Conservation (phyloP, 2,797 vertebrate species). For the Emydoidea blandingii region DNA sequence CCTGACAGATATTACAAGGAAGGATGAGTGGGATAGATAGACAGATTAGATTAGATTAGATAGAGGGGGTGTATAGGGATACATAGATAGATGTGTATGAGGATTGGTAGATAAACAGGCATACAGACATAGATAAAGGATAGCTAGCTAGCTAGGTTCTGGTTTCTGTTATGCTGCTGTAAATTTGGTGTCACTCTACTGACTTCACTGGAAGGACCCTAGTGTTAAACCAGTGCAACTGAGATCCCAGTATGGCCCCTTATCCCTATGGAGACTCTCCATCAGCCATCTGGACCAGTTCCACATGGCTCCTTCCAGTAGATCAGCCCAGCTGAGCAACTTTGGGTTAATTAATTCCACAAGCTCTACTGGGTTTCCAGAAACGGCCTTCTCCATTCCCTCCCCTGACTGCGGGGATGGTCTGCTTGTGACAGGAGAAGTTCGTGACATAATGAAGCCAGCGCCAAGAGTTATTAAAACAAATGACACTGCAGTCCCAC, state of each 20-base stretch:
- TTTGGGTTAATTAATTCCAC: not conserved
- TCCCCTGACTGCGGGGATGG: not conserved
- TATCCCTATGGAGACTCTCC: not conserved
- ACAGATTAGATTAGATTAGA: not conserved
- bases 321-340: not conserved
- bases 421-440: not conserved
- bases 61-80: not conserved
- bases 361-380: not conserved
- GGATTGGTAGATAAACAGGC: not conserved
- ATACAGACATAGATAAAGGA: not conserved
- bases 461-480: slow-evolving; percentile 49
- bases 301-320: not conserved
- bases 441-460: not conserved
- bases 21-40: not conserved
- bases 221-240: not conserved
- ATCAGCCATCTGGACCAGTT: not conserved
- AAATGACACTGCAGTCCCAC: slow-evolving; percentile 39
- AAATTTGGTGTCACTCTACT: not conserved
- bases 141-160: not conserved
- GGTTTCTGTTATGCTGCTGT: not conserved
- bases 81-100: not conserved
- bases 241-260: not conserved
- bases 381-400: not conserved
- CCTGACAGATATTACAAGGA: not conserved
- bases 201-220: not conserved